These are phyloP conservation scores for Mesorhabditis belari DNA, from an alignment of 2,888 invertebrate genomes.

Conservation along the genomic window DNA sequence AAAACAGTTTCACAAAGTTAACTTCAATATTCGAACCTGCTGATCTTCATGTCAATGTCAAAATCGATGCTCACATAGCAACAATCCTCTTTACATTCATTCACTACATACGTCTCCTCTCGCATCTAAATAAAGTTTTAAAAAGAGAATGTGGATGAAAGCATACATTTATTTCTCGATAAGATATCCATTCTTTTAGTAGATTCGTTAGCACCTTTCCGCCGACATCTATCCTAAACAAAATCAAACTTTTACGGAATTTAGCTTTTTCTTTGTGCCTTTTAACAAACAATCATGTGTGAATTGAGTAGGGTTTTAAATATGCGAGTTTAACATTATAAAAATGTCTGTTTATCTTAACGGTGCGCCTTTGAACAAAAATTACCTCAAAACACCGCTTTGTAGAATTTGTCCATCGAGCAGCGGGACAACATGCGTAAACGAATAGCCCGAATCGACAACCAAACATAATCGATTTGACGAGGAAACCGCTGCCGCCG, in stretches of 20 bases:
- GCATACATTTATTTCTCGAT: conserved; percentile 79
- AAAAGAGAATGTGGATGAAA: not conserved
- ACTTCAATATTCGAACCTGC: conserved; percentile 11
- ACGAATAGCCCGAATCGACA: conserved; percentile 90
- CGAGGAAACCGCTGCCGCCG: not conserved
- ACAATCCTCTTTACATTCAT: conserved; percentile 93
- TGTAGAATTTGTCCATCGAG: conserved; percentile 62
- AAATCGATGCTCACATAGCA: conserved; percentile 86
- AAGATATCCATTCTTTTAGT: conserved; percentile 91
- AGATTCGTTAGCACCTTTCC: conserved; percentile 95
- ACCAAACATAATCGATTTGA: conserved; percentile 63
- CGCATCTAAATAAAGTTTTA: not conserved
- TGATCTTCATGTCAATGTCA: conserved; percentile 68
- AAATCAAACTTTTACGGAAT: conserved; percentile 53
- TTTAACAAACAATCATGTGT: too few species aligned
- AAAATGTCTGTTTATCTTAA: too few species aligned
- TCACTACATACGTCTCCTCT: conserved; percentile 35
- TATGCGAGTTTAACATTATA: not conserved
- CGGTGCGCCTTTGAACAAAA: not conserved
- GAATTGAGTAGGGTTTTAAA: not conserved
- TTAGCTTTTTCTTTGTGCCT: too few species aligned
- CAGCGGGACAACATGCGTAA: conserved; percentile 86
- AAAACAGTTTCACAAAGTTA: not conserved
- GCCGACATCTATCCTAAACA: conserved; percentile 78
- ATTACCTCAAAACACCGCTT: conserved; percentile 32